These are phyloP conservation scores for Leptatherina wallacei DNA, from an alignment of 2,797 vertebrate genomes.

Conservation along the genomic window DNA sequence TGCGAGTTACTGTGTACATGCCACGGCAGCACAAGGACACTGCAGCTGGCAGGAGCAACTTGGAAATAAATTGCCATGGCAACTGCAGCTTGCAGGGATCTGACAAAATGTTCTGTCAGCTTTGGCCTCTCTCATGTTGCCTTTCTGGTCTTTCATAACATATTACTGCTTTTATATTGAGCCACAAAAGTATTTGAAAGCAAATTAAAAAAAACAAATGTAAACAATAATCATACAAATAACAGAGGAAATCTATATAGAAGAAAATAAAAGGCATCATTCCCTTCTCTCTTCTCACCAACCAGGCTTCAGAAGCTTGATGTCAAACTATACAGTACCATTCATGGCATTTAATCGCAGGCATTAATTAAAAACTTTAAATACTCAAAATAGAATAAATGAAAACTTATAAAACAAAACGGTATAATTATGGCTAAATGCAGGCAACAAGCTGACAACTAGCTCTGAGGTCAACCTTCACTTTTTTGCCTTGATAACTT, in stretches of 20 bases:
- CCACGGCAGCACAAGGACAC: conserved; percentile 36
- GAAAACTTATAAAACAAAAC: not conserved
- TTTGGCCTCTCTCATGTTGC: conserved; percentile 1
- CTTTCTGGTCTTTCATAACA: conserved; percentile 11
- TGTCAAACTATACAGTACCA: conserved; percentile 65
- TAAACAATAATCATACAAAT: conserved; percentile 72
- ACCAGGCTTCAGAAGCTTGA: conserved; percentile 24
- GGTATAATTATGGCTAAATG: conserved; percentile 46
- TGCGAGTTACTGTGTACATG: conserved; percentile 25
- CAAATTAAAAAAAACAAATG: conserved; percentile 47
- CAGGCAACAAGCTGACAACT: conserved; percentile 61
- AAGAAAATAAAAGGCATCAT: conserved; percentile 56
- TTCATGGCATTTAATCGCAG: conserved; percentile 51
- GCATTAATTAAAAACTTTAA: conserved; percentile 40
- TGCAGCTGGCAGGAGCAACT: conserved; percentile 27
- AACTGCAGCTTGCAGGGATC: conserved; percentile 46
- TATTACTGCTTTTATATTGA: conserved; percentile 55
- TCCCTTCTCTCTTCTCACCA: conserved; percentile 49
- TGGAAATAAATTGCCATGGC: conserved; percentile 55
- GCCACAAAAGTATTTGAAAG: conserved; percentile 53
- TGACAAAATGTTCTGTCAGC: conserved; percentile 19
- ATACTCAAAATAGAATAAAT: conserved; percentile 9
- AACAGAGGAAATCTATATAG: conserved; percentile 55
- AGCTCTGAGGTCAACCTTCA: conserved; percentile 39
- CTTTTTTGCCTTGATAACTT: conserved; percentile 29